Conservation (phyloP, 1,140 invertebrate species). For the Aleiodes sp. region DNA sequence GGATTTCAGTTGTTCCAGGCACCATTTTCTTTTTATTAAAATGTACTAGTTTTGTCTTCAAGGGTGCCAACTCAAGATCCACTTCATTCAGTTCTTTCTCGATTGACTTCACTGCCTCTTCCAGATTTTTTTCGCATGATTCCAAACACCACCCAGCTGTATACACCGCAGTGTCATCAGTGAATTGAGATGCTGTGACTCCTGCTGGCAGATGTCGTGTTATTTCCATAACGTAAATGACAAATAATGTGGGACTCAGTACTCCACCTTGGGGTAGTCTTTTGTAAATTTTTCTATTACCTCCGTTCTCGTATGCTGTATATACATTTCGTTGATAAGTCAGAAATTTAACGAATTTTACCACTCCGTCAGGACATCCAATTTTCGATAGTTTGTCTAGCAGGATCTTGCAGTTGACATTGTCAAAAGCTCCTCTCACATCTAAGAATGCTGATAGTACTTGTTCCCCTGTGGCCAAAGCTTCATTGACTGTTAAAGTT, state of each 20-base stretch:
- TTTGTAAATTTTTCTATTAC: background rate
- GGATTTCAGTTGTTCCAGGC: no score
- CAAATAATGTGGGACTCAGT: slow-evolving; percentile 24
- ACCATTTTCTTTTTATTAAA: no score
- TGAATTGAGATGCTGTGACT: slow-evolving; percentile 25
- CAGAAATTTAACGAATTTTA: no score
- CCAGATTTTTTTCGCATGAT: background rate
- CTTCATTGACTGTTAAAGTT: background rate
- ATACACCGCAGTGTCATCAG: slow-evolving; percentile 34
- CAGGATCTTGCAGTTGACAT: slow-evolving; percentile 22
- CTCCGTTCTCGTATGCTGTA: slow-evolving; percentile 32
- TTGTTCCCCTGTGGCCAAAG: background rate
- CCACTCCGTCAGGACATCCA: no score
- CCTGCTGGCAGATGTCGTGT: background rate
- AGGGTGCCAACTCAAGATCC: slow-evolving; percentile 35
- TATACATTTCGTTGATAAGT: no score
- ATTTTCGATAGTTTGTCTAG: slow-evolving; percentile 5
- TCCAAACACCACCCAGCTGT: background rate
- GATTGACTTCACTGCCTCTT: background rate
- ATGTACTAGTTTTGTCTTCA: no score
- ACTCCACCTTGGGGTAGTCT: slow-evolving; percentile 36
- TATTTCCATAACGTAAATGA: slow-evolving; percentile 18
- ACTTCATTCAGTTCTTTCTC: slow-evolving; percentile 11
- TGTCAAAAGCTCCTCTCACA: slow-evolving; percentile 26
- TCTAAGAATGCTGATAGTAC: slow-evolving; percentile 20